Evolutionary conservation across 2,797 vertebrate genomes (phyloP), one percentile per base, ranked within the genome.

Genomic region (Protonibea diacanthus): DNA sequence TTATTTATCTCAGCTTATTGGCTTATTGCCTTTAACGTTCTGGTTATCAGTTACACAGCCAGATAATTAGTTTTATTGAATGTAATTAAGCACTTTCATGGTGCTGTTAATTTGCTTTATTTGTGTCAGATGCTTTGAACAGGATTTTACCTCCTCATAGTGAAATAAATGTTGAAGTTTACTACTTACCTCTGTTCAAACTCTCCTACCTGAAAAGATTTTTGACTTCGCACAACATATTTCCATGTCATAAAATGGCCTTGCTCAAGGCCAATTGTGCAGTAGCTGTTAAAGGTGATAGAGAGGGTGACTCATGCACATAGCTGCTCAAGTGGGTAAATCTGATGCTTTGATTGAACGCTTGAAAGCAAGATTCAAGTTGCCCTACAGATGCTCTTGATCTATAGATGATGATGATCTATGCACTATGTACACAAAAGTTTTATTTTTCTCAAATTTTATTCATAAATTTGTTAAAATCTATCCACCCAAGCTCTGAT

Each of bases 1-100:
- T 23, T 38, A 49, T 76, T 82, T 74, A 47, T 69, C 74, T 78
- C 57, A 11, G n/a, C 56, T 67, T 68, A 62, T 78, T 81, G 48
- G 42, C 48, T 76, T 78, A 64, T 61, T 86, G 56, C 47, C 52
- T 77, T 79, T 71, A 75, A 59, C 1, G 0, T 61, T 45, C 23
- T 51, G 29, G 18, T 79, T 76, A 78, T 74, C 49, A 27, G 29
- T 77, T 47, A 25, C 29, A n/a, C 65, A 78, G 59, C 15, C 29
- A 56, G 67, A 71, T 80, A 53, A 83, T 82, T 73, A 2, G 8
- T 64, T 81, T 78, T 68, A 80, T 61, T 47, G 42, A 76, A 29
- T 55, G n/a, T 71, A 67, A 85, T 80, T 62, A 61, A 65, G 21
- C 29, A 20, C 10, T 33, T 74, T 66, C 49, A 71, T 48, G 55